A percentile compares a stretch with the other conserved stretches of the same genome.
Conservation (phyloP, 2,113 vertebrate species). For the Proteles cristata region DNA sequence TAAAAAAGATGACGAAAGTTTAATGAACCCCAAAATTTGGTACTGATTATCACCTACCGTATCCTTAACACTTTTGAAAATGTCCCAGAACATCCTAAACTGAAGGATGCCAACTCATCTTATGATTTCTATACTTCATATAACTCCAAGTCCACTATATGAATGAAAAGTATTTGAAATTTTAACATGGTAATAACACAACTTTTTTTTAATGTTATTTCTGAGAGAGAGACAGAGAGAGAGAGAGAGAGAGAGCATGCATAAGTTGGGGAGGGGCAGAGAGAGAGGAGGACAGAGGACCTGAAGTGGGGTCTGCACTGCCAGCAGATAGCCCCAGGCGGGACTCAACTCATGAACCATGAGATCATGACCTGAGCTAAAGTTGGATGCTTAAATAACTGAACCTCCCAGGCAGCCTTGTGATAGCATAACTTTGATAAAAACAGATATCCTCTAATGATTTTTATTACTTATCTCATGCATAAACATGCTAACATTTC, state of each 20-base stretch:
- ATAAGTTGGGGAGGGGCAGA: no score
- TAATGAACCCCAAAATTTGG: not conserved
- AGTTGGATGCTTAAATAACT: no score
- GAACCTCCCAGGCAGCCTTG: no score
- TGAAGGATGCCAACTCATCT: not conserved
- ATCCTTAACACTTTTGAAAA: not conserved
- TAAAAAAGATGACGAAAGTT: not conserved
- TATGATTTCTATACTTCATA: conserved; percentile 19
- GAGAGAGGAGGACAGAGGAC: no score
- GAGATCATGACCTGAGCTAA: no score
- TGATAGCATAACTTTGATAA: conserved; percentile 1
- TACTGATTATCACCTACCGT: conserved; percentile 11
- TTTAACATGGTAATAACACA: not conserved
- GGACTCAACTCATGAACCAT: no score
- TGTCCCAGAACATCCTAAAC: not conserved
- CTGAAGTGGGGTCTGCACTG: no score
- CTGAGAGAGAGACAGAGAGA: no score
- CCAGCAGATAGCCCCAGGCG: no score
- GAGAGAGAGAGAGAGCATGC: no score
- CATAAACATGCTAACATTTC: conserved; percentile 23
- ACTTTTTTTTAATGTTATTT: not conserved
- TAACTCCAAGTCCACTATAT: not conserved
- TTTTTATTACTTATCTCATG: conserved; percentile 41
- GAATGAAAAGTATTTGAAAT: not conserved
- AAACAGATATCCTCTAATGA: not conserved